Evolutionary conservation across 1,140 invertebrate species (phyloP), one percentile per base, ranked within the genome.

Genomic region (Dysdera silvatica): DNA sequence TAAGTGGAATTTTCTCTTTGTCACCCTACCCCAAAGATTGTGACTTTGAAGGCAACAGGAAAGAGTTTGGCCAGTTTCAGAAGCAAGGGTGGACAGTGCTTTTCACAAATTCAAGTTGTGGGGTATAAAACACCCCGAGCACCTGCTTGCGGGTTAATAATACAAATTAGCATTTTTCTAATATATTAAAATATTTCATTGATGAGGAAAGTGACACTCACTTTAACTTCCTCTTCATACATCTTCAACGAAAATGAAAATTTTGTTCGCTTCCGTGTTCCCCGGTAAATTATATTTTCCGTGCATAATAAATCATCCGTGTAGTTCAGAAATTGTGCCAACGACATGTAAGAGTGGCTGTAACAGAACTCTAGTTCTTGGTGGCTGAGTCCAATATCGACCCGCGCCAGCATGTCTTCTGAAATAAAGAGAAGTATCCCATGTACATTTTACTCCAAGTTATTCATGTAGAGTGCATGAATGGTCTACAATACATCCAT

Each of bases 161-260:
- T n/a, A n/a, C n/a, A n/a, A n/a, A n/a, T n/a, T n/a, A n/a, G n/a
- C n/a, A n/a, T n/a, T n/a, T n/a, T n/a, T n/a, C n/a, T n/a, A n/a
- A n/a, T n/a, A n/a, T n/a, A n/a, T n/a, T n/a, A n/a, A n/a, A n/a
- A n/a, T n/a, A n/a, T n/a, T n/a, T n/a, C n/a, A n/a, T n/a, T n/a
- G n/a, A 48, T 26, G 8, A 64, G 14, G 60, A 20, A n/a, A 31
- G 5, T 41, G 28, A 28, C 48, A 58, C 67, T 67, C 52, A 75
- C 74, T 70, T 73, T 66, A 2, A 78, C 74, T 70, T 79, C 78
- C 65, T 78, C 77, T 33, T 64, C 66, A 60, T 77, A 78, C 76
- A 78, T 78, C 49, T 73, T 71, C 14, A 78, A 49, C 58, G 73
- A 76, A 64, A 76, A 77, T 48, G 77, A 77, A 33, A 76, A 74